A percentile compares a stretch with the other conserved stretches of the same genome.
Conservation (phyloP, 2,888 invertebrate species). For the Hypsopygia costalis region DNA sequence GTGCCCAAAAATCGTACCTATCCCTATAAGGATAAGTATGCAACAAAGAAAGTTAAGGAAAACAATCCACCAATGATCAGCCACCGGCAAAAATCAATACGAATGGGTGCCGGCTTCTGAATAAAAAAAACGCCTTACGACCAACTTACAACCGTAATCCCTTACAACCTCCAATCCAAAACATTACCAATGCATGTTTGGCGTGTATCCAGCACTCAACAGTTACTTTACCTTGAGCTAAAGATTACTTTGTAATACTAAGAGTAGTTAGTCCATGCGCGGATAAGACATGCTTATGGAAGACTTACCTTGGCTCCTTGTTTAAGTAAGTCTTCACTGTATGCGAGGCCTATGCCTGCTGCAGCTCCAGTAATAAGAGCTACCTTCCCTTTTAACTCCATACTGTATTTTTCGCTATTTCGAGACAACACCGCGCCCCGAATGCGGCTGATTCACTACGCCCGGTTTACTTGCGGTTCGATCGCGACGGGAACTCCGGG, state of each 20-base stretch:
- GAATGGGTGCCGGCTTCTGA: constrained; percentile 32
- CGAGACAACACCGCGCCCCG: constrained; percentile 47
- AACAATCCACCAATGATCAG: constrained; percentile 41
- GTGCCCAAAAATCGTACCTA: too few species aligned
- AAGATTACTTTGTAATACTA: constrained; percentile 29
- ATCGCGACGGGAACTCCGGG: constrained; percentile 46
- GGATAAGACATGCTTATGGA: constrained; percentile 17
- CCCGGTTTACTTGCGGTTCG: constrained; percentile 55
- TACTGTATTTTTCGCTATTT: constrained; percentile 45
- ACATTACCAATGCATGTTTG: constrained; percentile 22
- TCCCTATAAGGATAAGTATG: background rate
- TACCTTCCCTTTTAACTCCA: constrained; percentile 88
- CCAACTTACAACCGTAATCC: background rate
- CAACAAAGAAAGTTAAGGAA: constrained; percentile 39
- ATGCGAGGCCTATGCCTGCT: constrained; percentile 86
- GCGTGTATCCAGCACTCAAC: constrained; percentile 40
- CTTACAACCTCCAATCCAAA: too few species aligned
- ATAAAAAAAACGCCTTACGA: constrained; percentile 12
- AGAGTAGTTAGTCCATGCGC: too few species aligned
- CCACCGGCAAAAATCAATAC: constrained; percentile 68
- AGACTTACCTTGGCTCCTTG: constrained; percentile 85
- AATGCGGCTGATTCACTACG: constrained; percentile 43
- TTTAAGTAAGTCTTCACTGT: constrained; percentile 85
- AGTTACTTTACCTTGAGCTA: constrained; percentile 59
- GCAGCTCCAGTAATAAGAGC: constrained; percentile 87